Percentiles rank a stretch among this genome's conserved stretches.
These are phyloP conservation scores for Protula sp. DNA, from an alignment of 2,888 invertebrate species.

Conservation along the genomic window DNA sequence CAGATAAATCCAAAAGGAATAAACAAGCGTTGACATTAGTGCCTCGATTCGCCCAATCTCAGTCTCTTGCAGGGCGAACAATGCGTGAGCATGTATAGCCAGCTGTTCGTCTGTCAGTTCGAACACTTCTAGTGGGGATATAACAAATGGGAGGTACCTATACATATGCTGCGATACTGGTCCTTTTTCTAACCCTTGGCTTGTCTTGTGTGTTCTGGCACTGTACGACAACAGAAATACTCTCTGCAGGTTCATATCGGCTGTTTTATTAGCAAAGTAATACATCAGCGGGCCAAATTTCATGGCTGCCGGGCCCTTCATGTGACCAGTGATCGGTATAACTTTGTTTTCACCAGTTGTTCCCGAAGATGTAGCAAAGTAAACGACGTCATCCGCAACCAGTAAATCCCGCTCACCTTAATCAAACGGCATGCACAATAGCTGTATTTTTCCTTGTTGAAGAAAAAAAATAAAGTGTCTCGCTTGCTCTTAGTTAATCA, in stretches of 20 bases:
- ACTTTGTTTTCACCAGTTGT: constrained; percentile 27
- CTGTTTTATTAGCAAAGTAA: constrained; percentile 1
- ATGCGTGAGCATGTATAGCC: constrained; percentile 25
- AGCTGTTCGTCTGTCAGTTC: constrained; percentile 18
- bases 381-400: constrained; percentile 18
- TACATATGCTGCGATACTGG: constrained; percentile 19
- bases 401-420: too few relatives aligned
- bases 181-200: constrained; percentile 13
- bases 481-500: too few relatives aligned
- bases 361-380: constrained; percentile 24
- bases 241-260: constrained; percentile 9
- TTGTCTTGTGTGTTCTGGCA: too few relatives aligned
- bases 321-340: constrained; percentile 15
- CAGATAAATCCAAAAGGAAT: constrained; percentile 24
- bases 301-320: constrained; percentile 4
- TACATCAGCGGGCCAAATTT: constrained; percentile 15
- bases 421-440: too few relatives aligned
- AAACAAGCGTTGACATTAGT: constrained; percentile 25
- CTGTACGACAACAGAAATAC: constrained; percentile 14
- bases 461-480: too few relatives aligned
- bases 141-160: constrained; percentile 9
- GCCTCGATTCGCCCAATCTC: constrained; percentile 22
- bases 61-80: constrained; percentile 21
- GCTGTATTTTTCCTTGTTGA: too few relatives aligned
- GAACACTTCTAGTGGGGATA: constrained; percentile 15